These are phyloP conservation scores for Donacobius atricapilla DNA, from an alignment of 2,113 vertebrate genomes.

Conservation along the genomic window DNA sequence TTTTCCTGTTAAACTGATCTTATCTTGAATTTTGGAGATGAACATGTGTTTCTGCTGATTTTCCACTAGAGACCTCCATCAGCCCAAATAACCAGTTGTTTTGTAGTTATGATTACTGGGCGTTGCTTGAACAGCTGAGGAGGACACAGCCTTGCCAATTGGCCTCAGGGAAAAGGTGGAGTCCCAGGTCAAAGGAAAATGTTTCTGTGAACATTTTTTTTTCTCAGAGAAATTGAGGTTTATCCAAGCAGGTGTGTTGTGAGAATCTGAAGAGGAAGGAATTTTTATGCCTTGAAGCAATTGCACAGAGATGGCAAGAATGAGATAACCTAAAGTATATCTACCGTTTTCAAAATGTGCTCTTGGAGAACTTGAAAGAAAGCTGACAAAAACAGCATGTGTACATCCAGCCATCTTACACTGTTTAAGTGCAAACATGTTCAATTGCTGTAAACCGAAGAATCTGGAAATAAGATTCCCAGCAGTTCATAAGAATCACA, in stretches of 20 bases:
- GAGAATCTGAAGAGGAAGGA: conserved; percentile 61
- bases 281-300: conserved; percentile 55
- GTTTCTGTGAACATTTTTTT: conserved; percentile 38
- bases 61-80: conserved; percentile 71
- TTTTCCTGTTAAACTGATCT: neutral
- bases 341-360: neutral
- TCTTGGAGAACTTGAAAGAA: neutral
- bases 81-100: conserved; percentile 15
- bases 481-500: neutral
- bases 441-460: neutral
- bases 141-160: conserved; percentile 44
- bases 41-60: conserved; percentile 54
- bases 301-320: conserved; percentile 19
- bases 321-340: conserved; percentile 4
- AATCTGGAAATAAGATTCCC: neutral
- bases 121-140: conserved; percentile 1
- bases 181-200: conserved; percentile 59
- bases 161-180: conserved; percentile 50
- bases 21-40: neutral
- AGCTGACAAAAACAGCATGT: neutral
- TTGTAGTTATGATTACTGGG: conserved; percentile 15
- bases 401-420: neutral
- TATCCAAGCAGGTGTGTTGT: conserved; percentile 62
- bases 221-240: conserved; percentile 43
- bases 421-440: neutral